These are phyloP conservation scores for Atherinomorus stipes DNA, from an alignment of 2,113 vertebrate species.

Conservation along the genomic window DNA sequence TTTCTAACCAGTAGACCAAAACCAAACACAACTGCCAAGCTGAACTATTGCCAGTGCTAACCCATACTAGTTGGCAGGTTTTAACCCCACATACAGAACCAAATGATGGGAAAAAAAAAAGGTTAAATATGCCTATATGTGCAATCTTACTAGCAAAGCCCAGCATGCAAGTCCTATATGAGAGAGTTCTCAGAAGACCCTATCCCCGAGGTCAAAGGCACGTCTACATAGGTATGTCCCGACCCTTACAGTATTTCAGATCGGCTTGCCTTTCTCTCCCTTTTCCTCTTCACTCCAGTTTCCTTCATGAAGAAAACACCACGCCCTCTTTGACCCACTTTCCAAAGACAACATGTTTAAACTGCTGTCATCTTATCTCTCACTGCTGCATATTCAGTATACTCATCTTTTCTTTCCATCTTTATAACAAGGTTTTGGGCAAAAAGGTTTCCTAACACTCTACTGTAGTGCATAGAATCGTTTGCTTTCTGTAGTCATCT, in stretches of 20 bases:
- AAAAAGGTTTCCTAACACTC: constrained; percentile 16
- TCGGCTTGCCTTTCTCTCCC: constrained; percentile 53
- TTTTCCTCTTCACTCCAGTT: constrained; percentile 60
- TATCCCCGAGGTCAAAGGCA: constrained; percentile 92
- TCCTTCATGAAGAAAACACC: constrained; percentile 47
- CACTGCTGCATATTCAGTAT: constrained; percentile 1
- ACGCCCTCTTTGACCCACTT: constrained; percentile 27
- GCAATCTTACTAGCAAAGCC: constrained; percentile 99
- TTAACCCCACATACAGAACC: constrained; percentile 63
- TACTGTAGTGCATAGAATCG: constrained; percentile 14
- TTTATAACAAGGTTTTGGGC: constrained; percentile 22
- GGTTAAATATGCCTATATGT: constrained; percentile 94
- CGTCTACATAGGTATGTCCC: constrained; percentile 96
- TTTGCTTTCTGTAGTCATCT: constrained; percentile 25
- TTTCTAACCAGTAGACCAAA: constrained; percentile 41
- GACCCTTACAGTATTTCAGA: constrained; percentile 50
- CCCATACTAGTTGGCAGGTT: constrained; percentile 72
- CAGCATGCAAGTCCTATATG: constrained; percentile 99
- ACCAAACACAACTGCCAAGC: constrained; percentile 9
- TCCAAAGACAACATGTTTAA: constrained; percentile 15
- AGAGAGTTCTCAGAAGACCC: constrained; percentile 99
- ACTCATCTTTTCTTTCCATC: constrained; percentile 33
- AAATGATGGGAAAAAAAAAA: constrained; percentile 68
- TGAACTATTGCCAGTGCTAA: constrained; percentile 69
- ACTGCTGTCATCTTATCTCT: constrained; percentile 47